phyloP scores from a whole-genome alignment of 1,140 invertebrate genomes.

The Drosophila sulfurigaster region DNA sequence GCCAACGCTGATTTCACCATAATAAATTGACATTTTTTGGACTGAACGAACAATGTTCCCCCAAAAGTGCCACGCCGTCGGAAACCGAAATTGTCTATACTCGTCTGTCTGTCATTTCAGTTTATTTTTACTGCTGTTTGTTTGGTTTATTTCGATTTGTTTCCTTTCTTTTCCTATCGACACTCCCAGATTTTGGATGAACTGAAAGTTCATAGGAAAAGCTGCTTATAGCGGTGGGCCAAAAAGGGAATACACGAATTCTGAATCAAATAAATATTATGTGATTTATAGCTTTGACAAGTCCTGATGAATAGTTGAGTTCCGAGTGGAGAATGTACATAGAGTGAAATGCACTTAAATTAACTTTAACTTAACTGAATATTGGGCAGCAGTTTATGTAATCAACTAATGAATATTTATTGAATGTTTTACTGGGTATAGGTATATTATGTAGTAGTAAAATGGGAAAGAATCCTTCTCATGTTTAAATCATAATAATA shows the following conservation, averaged over 20 bases:
- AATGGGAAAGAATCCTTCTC: too few relatives aligned
- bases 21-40: slow-evolving; percentile 75
- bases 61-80: slow-evolving; percentile 22
- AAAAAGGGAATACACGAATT: neutral
- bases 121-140: slow-evolving; percentile 37
- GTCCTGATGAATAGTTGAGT: slow-evolving; percentile 14
- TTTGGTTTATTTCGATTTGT: slow-evolving; percentile 20
- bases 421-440: too few relatives aligned
- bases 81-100: slow-evolving; percentile 24
- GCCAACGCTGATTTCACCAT: slow-evolving; percentile 65
- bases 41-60: slow-evolving; percentile 44
- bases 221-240: slow-evolving; percentile 11
- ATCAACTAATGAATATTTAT: too few relatives aligned
- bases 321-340: neutral
- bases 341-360: neutral
- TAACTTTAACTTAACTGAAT: too few relatives aligned
- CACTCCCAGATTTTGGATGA: neutral
- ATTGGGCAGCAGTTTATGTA: too few relatives aligned
- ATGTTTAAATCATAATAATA: too few relatives aligned
- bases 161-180: slow-evolving; percentile 7
- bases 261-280: slow-evolving; percentile 5
- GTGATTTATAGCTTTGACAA: slow-evolving; percentile 16
- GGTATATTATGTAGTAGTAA: too few relatives aligned
- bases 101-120: slow-evolving; percentile 41
- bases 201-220: slow-evolving; percentile 14